Percentiles rank a stretch among this genome's conserved stretches.
Conservation (phyloP, 2,113 vertebrate genomes). For the Labeo catla region DNA sequence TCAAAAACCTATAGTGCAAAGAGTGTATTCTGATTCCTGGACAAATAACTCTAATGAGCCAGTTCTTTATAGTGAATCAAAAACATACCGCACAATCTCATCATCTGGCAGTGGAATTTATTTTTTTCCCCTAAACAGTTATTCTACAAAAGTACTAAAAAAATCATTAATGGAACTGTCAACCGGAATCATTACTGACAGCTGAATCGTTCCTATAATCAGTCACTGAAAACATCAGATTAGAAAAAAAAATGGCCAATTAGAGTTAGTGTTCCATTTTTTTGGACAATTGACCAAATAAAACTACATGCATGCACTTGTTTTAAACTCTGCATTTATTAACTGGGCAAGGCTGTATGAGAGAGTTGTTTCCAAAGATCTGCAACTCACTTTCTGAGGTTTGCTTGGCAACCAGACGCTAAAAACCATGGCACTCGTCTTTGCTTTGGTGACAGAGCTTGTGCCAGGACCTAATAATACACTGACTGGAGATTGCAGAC, state of each 20-base stretch:
- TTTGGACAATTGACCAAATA: not conserved
- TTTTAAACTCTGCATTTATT: conserved; percentile 16
- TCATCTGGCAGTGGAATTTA: not conserved
- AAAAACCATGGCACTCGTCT: conserved; percentile 51
- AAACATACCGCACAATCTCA: not conserved
- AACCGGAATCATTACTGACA: not conserved
- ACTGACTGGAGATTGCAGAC: conserved; percentile 50
- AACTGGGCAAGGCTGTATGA: conserved; percentile 12
- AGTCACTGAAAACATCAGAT: not conserved
- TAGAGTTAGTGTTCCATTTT: not conserved
- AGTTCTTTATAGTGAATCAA: not conserved
- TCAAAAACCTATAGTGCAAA: not conserved
- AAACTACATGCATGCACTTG: not conserved
- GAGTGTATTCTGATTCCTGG: not conserved
- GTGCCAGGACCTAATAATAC: conserved; percentile 65
- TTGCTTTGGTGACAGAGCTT: conserved; percentile 33
- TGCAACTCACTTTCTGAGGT: conserved; percentile 25
- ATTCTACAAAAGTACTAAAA: not conserved
- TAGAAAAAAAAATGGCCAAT: not conserved
- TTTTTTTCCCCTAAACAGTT: not conserved
- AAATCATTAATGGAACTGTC: not conserved
- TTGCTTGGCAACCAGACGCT: conserved; percentile 32
- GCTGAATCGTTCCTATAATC: not conserved
- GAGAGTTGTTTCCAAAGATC: conserved; percentile 25
- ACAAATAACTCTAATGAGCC: not conserved